These are phyloP conservation scores for Halictus rubicundus DNA, from an alignment of 1,140 invertebrate species.

Conservation along the genomic window DNA sequence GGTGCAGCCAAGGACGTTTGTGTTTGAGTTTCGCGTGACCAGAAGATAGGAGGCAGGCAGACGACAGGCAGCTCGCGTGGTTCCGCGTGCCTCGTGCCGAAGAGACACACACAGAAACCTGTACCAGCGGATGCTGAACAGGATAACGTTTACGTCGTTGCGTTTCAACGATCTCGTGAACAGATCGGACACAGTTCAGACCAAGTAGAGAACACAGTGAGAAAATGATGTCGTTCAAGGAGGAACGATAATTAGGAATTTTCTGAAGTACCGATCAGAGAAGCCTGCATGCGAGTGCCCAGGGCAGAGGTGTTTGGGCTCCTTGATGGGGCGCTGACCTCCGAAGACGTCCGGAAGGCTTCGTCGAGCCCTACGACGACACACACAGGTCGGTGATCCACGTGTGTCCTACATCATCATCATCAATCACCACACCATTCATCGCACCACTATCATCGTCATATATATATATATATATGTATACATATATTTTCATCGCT, in stretches of 20 bases:
- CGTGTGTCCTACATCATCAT: conserved; percentile 37
- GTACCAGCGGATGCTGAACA: too few species aligned
- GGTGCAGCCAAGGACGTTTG: conserved; percentile 50
- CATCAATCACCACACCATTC: not conserved
- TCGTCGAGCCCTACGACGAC: conserved; percentile 60
- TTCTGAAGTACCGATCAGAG: not conserved
- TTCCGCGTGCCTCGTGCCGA: conserved; percentile 14
- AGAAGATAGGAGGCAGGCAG: conserved; percentile 20
- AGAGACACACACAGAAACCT: too few species aligned
- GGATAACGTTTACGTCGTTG: too few species aligned
- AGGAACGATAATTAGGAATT: conserved; percentile 35
- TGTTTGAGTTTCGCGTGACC: conserved; percentile 47
- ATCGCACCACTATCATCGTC: not conserved
- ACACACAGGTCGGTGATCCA: conserved; percentile 70
- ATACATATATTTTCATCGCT: not conserved
- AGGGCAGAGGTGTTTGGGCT: conserved; percentile 70
- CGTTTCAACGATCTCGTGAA: too few species aligned
- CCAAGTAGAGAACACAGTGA: not conserved
- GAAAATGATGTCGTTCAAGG: conserved; percentile 36
- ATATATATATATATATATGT: too few species aligned
- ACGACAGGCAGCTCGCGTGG: conserved; percentile 22
- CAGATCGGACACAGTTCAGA: too few species aligned
- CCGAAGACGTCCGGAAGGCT: conserved; percentile 67
- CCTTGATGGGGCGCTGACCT: conserved; percentile 70
- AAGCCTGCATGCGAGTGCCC: conserved; percentile 74